Evolutionary conservation across 23 tunicate species (phyloP), one percentile per base, ranked within the genome.

Genomic region (Clavelina lepadiformis): DNA sequence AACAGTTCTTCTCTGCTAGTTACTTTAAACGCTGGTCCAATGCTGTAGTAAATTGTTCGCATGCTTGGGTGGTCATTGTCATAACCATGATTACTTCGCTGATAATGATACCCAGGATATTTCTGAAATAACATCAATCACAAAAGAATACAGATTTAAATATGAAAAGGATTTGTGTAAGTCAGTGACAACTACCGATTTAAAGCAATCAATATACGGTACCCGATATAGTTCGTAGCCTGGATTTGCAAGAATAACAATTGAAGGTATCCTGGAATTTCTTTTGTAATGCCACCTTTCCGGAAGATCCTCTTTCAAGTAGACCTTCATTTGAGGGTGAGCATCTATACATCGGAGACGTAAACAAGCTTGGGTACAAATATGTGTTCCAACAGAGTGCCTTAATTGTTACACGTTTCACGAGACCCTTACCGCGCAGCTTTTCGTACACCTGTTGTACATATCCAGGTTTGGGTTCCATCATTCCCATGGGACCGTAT

Each of bases 241-340:
- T 6, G 51, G 55, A 30, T 76, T 63, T 3, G 91, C 83, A 13
- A 58, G 1, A 5, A 82, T 5, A 27, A 76, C 74, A 8, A 82
- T 66, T 18, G 74, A 69, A 32, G 83, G 52, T 2, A 82, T 67
- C 36, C 91, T 32, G 8, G 80, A 63, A 58, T 76, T 82, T 58
- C 77, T 55, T 0, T 35, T 23, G 56, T 76, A 82, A 51, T 82
- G 83, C n/a, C 29, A 67, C 24, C 74, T 28, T 76, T 76, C 91
- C 0, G 91, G 91, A 7, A 82, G 24, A 5, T 77, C 83, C 67
- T 82, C 91, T 31, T 67, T 67, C 38, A 61, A 55, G 69, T 70
- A 82, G 5, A 67, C 83, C n/a, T 32, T 41, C 71, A 65, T 65
- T 6, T 30, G 18, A 18, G 59, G 59, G 22, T 53, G n/a, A 6